phyloP scores from a whole-genome alignment of 1,140 invertebrate species.

The Solenopsis fugax region DNA sequence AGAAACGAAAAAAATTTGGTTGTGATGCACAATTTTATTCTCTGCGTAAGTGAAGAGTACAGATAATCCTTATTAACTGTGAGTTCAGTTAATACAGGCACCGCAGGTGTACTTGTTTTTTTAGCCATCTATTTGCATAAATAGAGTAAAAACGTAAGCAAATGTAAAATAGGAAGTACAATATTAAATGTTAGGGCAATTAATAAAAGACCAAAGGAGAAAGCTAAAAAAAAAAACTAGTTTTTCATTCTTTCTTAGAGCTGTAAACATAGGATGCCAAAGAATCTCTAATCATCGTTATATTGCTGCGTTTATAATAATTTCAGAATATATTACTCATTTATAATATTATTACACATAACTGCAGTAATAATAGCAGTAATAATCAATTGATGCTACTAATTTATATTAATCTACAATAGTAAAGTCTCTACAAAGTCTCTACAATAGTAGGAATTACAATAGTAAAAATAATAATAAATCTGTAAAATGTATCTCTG shows the following conservation, averaged over 20 bases:
- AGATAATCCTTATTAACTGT: constrained; percentile 53
- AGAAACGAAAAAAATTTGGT: background rate
- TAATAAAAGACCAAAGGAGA: background rate
- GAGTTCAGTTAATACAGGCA: constrained; percentile 55
- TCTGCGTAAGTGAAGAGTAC: constrained; percentile 49
- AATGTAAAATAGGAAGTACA: constrained; percentile 31
- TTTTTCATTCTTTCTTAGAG: constrained; percentile 25
- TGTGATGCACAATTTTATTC: constrained; percentile 48
- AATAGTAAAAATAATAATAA: constrained; percentile 68
- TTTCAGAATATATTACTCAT: constrained; percentile 74
- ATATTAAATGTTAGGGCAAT: constrained; percentile 32
- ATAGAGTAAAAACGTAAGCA: constrained; percentile 44
- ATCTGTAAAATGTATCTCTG: constrained; percentile 58
- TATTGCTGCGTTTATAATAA: constrained; percentile 57
- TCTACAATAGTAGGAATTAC: constrained; percentile 66
- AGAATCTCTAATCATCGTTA: constrained; percentile 45
- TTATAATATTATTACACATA: constrained; percentile 67
- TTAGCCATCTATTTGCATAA: constrained; percentile 41
- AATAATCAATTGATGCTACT: constrained; percentile 72
- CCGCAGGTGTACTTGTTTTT: constrained; percentile 52
- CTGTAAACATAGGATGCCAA: constrained; percentile 27
- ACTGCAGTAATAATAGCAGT: constrained; percentile 67
- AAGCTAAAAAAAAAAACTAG: background rate
- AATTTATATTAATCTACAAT: constrained; percentile 60
- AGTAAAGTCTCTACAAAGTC: constrained; percentile 49